A percentile compares a stretch with the other conserved stretches of the same genome.
phyloP scores from a whole-genome alignment of 2,888 invertebrate genomes.

The Incurvaria masculella region DNA sequence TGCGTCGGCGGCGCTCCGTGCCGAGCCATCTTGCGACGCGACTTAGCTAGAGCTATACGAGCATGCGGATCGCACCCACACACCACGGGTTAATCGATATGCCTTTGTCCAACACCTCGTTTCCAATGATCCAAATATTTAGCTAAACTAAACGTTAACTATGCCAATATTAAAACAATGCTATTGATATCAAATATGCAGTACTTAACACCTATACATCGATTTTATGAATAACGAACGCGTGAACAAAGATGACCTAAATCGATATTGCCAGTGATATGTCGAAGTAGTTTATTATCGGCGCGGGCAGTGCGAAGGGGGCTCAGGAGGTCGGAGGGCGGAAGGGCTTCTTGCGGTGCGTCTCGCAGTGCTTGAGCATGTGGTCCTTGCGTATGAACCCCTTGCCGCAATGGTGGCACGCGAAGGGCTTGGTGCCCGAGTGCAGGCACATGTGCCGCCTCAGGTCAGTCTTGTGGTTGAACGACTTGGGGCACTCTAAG shows the following conservation, averaged over 20 bases:
- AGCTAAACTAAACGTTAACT: neutral
- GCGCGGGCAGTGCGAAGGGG: neutral
- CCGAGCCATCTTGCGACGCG: too few species aligned
- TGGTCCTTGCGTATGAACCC: slow-evolving; percentile 90
- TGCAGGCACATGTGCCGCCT: slow-evolving; percentile 84
- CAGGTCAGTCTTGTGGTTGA: slow-evolving; percentile 88
- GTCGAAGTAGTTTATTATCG: slow-evolving; percentile 3
- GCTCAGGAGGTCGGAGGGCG: neutral
- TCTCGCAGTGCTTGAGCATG: slow-evolving; percentile 83
- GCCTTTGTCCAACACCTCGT: too few species aligned
- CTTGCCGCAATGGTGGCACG: slow-evolving; percentile 78
- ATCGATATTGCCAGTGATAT: slow-evolving; percentile 17
- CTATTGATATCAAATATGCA: neutral
- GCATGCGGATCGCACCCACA: too few species aligned
- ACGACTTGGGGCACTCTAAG: slow-evolving; percentile 79
- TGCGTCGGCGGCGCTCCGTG: slow-evolving; percentile 23
- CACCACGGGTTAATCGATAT: too few species aligned
- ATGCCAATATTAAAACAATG: neutral
- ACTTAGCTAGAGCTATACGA: neutral
- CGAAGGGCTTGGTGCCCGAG: slow-evolving; percentile 80
- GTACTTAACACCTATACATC: neutral
- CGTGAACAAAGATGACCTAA: slow-evolving; percentile 7
- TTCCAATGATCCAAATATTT: neutral
- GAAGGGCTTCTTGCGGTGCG: slow-evolving; percentile 64
- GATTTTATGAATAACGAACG: neutral